A percentile compares a stretch with the other conserved stretches of the same genome.
These are phyloP conservation scores for Phrynosoma platyrhinos DNA, from an alignment of 2,113 vertebrate species.

Conservation along the genomic window DNA sequence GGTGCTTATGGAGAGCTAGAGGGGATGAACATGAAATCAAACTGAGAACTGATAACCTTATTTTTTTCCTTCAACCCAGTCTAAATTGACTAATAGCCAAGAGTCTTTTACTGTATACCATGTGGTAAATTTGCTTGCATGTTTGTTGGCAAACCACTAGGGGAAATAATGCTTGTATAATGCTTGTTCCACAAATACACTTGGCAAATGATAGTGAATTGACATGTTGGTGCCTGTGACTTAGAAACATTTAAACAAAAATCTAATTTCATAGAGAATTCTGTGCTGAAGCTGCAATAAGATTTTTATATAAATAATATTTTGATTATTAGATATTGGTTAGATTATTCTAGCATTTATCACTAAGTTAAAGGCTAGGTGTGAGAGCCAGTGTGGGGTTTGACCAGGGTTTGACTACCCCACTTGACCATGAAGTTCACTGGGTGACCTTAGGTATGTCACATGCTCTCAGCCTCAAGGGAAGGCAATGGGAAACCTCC, in stretches of 20 bases:
- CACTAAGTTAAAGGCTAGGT: not conserved
- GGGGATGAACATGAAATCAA: not conserved
- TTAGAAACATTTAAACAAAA: not conserved
- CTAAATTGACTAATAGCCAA: slow-evolving; percentile 9
- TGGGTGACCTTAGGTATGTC: too few relatives aligned
- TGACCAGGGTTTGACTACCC: too few relatives aligned
- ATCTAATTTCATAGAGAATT: not conserved
- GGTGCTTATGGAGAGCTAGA: not conserved
- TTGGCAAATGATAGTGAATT: not conserved
- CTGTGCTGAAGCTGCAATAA: not conserved
- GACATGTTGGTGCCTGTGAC: not conserved
- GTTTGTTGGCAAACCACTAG: slow-evolving; percentile 9
- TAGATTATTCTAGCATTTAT: not conserved
- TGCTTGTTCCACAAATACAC: slow-evolving; percentile 18
- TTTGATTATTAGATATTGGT: not conserved
- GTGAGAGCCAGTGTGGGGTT: too few relatives aligned
- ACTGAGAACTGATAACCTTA: slow-evolving; percentile 9
- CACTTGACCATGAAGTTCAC: too few relatives aligned
- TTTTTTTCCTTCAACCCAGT: not conserved
- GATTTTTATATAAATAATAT: not conserved
- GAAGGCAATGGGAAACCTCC: too few relatives aligned
- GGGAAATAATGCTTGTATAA: slow-evolving; percentile 20
- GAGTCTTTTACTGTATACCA: not conserved
- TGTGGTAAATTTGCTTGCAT: slow-evolving; percentile 13
- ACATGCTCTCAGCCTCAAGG: too few relatives aligned